Evolutionary conservation across 2,113 vertebrate genomes (phyloP), one percentile per base, ranked within the genome.

Genomic region (Pluvialis apricaria): DNA sequence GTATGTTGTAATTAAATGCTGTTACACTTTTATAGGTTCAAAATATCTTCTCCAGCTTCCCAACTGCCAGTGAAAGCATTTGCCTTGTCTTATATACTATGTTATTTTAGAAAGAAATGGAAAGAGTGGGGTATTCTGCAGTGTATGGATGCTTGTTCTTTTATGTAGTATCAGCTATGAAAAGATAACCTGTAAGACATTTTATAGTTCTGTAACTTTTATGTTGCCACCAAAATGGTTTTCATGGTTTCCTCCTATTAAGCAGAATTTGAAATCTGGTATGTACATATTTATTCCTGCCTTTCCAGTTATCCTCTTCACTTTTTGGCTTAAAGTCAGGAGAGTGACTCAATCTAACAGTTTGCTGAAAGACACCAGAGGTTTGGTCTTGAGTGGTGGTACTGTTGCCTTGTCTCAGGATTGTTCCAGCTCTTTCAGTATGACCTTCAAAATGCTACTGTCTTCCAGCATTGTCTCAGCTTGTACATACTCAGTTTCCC

Each of bases 21-120:
- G 66, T 79, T 86, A 76, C 80, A 36, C 7, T 89, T 96, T 86
- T 90, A 38, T 26, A 88, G 70, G 64, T 85, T 96, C 81, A 95
- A 25, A 80, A 91, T 64, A 52, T 95, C 94, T 92, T 90, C 76
- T 68, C 49, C 88, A 94, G 77, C 92, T 93, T 95, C 92, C 71
- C 64, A 86, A 42, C 70, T 83, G 57, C 86, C 93, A 75, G 87
- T 91, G 91, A 92, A 96, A 90, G 86, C 86, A 92, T 95, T 79
- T 86, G 17, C 32, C 28, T 45, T 64, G 18, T 31, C 77, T 95
- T 87, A 90, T 71, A 58, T 85, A 94, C 88, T 80, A 58, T 44
- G 73, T 49, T 60, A 68, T n/a, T 31, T 47, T 55, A 70, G 80
- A 84, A 88, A 90, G 51, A 94, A 94, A 76, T 75, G 40, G 32